Percentiles rank a stretch among this genome's conserved stretches.
Conservation (phyloP, 2,888 invertebrate species). For the Galerucella calmariensis region DNA sequence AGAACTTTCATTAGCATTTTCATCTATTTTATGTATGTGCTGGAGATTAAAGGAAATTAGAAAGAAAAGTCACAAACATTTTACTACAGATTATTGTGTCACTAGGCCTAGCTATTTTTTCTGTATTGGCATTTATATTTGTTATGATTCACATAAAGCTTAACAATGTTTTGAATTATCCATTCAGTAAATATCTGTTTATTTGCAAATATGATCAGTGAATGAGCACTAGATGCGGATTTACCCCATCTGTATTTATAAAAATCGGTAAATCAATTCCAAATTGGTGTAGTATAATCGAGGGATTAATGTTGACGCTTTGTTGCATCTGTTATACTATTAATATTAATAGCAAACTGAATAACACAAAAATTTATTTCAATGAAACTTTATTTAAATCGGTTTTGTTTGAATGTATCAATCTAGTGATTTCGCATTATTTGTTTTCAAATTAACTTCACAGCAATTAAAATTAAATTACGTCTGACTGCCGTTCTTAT, state of each 20-base stretch:
- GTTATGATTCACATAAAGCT: too few species aligned
- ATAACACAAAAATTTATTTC: not conserved
- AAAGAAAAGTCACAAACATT: too few species aligned
- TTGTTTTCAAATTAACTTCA: not conserved
- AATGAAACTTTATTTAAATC: not conserved
- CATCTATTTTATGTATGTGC: too few species aligned
- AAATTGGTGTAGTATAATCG: not conserved
- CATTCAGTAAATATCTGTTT: too few species aligned
- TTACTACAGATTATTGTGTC: too few species aligned
- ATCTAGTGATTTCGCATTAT: not conserved
- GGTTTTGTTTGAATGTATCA: not conserved
- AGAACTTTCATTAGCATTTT: too few species aligned
- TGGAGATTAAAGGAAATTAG: too few species aligned
- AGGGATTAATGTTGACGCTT: conserved; percentile 10
- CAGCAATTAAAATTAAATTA: too few species aligned
- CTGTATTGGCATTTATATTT: too few species aligned
- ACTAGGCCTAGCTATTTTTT: too few species aligned
- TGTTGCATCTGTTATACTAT: conserved; percentile 2
- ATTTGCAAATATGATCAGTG: not conserved
- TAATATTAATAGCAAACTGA: not conserved
- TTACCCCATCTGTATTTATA: not conserved
- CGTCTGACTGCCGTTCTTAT: too few species aligned
- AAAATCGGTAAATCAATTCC: not conserved
- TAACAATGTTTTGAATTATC: too few species aligned
- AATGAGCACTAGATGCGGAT: not conserved